Base-by-base conservation (phyloP, 2,888 invertebrate genomes). In the Zygaena filipendulae region DNA sequence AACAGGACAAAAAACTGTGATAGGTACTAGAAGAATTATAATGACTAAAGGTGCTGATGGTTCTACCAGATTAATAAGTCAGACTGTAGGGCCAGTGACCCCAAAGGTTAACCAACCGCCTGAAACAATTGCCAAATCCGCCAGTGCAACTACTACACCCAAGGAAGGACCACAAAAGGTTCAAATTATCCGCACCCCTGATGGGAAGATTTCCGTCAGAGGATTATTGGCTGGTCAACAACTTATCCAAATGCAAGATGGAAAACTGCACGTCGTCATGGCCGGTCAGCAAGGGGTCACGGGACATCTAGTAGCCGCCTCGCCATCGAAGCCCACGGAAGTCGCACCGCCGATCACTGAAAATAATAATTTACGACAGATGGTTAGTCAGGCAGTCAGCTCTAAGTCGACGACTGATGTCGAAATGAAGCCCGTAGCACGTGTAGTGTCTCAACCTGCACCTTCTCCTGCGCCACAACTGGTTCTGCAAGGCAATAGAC, bases 201-300 rank as follows among this genome's bases (percentile, higher is more conserved):
- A 95, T 63, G 96, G 96, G 12, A 94, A 95, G 68, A 81, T 96
- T 9, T 92, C 95, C 47, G 95, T 97, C 2, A 87, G 92, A 35
- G 97, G 97, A 1, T 81, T 97, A 5, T 84, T 93, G 63, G 92
- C 95, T 23, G 96, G 95, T 29, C 97, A 97, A 57, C 95, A 96
- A 55, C 75, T 97, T 30, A 88, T 96, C 22, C 92, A 95, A 59
- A 89, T 95, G 84, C 90, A 95, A 0, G 96, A 97, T 62, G 97
- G 97, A 0, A 93, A 94, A 59, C 72, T 96, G 12, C 95, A 96
- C 56, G 88, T 96, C 10, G 82, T 91, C 18, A 88, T 85, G 58
- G 84, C 87, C 6, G 82, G 84, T 4, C 87, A 87, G 51, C 75
- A 84, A 23, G 81, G 82, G 9, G 60, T 72, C 34, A 49, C 61